A percentile compares a stretch with the other conserved stretches of the same genome.
These are phyloP conservation scores for Craseonycteris thonglongyai DNA, from an alignment of 2,113 vertebrate genomes.

Conservation along the genomic window DNA sequence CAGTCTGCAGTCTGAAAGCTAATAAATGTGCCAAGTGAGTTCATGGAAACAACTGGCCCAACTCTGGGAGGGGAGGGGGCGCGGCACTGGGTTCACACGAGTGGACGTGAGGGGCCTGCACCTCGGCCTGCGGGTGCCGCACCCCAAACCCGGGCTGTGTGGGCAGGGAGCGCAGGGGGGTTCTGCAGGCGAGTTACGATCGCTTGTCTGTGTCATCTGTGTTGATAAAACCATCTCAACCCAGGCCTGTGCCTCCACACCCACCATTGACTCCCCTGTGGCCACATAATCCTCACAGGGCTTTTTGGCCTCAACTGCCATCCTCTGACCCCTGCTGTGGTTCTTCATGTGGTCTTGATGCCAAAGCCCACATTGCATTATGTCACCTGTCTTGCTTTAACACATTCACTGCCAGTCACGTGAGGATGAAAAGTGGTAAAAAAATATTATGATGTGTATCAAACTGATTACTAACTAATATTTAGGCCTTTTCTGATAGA, in stretches of 20 bases:
- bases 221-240: background rate
- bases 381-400: background rate
- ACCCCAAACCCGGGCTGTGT: accelerated
- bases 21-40: slow-evolving; percentile 72
- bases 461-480: no score
- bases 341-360: background rate
- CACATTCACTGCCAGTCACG: no score
- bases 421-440: no score
- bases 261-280: accelerated
- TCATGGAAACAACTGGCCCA: background rate
- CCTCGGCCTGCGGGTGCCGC: background rate
- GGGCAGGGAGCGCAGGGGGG: background rate
- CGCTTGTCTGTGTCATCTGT: background rate
- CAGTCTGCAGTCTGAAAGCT: background rate
- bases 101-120: no score
- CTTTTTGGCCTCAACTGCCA: background rate
- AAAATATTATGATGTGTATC: no score
- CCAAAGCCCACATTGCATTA: background rate
- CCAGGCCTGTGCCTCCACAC: background rate
- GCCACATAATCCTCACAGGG: background rate
- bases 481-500: no score
- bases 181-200: background rate
- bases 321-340: no score
- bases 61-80: background rate
- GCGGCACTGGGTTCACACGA: accelerated